These are phyloP conservation scores for Tachina grossa DNA, from an alignment of 2,888 invertebrate genomes.

Conservation along the genomic window DNA sequence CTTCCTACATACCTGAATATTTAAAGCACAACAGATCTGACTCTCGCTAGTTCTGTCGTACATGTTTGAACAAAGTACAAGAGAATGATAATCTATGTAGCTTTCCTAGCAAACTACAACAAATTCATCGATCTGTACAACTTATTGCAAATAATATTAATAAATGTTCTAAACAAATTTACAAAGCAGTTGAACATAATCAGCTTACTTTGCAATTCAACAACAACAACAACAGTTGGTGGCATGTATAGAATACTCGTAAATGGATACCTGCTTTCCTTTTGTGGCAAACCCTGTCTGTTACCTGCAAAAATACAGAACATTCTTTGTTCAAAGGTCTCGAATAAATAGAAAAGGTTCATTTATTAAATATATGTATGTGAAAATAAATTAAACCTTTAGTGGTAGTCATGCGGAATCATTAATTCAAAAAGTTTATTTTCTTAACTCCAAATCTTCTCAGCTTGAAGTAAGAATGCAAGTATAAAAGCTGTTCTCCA, in stretches of 20 bases:
- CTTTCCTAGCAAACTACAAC: too few relatives aligned
- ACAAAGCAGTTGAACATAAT: neutral
- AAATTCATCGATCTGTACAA: too few relatives aligned
- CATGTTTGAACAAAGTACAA: too few relatives aligned
- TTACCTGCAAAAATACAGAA: neutral
- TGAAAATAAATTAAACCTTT: constrained; percentile 36
- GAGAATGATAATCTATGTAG: too few relatives aligned
- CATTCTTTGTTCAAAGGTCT: constrained; percentile 31
- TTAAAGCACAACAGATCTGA: too few relatives aligned
- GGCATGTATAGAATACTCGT: neutral
- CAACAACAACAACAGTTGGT: too few relatives aligned
- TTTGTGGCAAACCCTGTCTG: constrained; percentile 33
- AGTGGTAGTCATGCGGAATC: constrained; percentile 13
- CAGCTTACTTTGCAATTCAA: neutral
- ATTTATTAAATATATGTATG: constrained; percentile 43
- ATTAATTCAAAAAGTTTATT: constrained; percentile 63
- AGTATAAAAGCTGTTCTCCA: constrained; percentile 68
- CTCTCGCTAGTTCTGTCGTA: too few relatives aligned
- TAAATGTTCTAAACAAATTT: too few relatives aligned
- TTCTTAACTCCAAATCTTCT: constrained; percentile 5
- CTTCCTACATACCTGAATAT: too few relatives aligned
- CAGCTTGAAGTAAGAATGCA: constrained; percentile 3
- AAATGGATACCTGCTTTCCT: neutral
- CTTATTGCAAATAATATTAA: too few relatives aligned
- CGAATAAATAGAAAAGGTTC: constrained; percentile 27